Conservation (phyloP, 2,888 invertebrate species). For the Sinotaia quadrata region DNA sequence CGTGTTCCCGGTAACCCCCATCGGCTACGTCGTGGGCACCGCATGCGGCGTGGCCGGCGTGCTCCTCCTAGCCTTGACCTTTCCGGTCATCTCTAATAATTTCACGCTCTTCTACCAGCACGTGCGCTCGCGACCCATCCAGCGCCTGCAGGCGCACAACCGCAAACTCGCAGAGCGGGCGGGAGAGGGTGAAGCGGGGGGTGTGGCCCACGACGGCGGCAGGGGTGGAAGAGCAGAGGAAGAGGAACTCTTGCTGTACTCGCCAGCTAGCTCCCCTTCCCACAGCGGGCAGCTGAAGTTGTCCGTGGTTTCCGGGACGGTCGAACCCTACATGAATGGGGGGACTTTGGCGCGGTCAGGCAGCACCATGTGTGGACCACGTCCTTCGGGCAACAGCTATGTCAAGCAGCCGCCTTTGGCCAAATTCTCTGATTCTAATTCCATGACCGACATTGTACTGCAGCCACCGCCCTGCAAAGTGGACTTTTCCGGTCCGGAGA, state of each 20-base stretch:
- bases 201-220: not conserved
- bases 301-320: conserved; percentile 44
- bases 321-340: conserved; percentile 48
- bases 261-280: conserved; percentile 19
- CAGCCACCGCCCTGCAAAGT: not conserved
- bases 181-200: not conserved
- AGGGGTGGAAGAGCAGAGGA: not conserved
- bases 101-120: conserved; percentile 70
- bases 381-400: not conserved
- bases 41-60: conserved; percentile 69
- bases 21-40: conserved; percentile 67
- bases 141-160: not conserved
- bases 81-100: conserved; percentile 71
- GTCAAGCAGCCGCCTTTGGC: conserved; percentile 6
- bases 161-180: not conserved
- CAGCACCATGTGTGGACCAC: not conserved
- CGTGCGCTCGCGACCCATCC: conserved; percentile 58
- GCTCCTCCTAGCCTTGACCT: conserved; percentile 67
- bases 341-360: conserved; percentile 6
- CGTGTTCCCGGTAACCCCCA: conserved; percentile 61
- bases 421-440: conserved; percentile 46
- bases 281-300: conserved; percentile 9
- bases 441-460: conserved; percentile 47
- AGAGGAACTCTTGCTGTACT: conserved; percentile 17
- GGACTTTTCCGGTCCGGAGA: not conserved